Evolutionary conservation across 2,888 invertebrate species (phyloP), one percentile per base, ranked within the genome.

Genomic region (Cerastis rubricosa): DNA sequence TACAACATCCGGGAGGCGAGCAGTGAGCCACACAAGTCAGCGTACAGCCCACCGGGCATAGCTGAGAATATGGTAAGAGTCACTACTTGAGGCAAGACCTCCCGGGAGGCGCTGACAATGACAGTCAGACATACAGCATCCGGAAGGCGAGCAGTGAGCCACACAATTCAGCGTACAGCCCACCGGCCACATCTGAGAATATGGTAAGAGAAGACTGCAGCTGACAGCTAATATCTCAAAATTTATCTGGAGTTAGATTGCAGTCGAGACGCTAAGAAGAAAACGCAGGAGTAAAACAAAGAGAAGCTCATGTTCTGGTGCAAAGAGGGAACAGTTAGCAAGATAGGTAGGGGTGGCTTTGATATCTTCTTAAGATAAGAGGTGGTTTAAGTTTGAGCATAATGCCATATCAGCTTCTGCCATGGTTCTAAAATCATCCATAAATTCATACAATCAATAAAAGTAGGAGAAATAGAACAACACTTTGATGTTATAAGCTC

Each of bases 41-140:
- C 91, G 0, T 94, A 94, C 89, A 90, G 85, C 78, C 89, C 93
- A 12, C 92, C 93, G 6, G 81, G 90, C 1, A 86, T 89, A 11
- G 90, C 91, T n/a, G 94, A 94, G 2, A 91, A 94, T 51, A 92
- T 93, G 95, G 95, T 95, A 91, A 88, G 57, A 57, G 17, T 57
- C 25, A 17, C 57, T 14, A 25, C 14, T 57, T 57, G 25, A 57
- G 25, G 25, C 25, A 12, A 12, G 12, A n/a, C 54, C 54, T n/a
- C 9, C n/a, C 22, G 94, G 96, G 95, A 96, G 63, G 95, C 96
- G 40, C 88, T 96, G 85, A 95, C 96, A 94, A 91, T 19, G 95
- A 95, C 91, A 95, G 89, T 86, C 95, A 95, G 88, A 94, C 92
- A 73, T 96, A 95, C 90, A 94, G 92, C 76, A 93, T 96, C 87